Evolutionary conservation across 1,140 invertebrate species (phyloP), one percentile per base, ranked within the genome.

Genomic region (Sycophaga agraensis): DNA sequence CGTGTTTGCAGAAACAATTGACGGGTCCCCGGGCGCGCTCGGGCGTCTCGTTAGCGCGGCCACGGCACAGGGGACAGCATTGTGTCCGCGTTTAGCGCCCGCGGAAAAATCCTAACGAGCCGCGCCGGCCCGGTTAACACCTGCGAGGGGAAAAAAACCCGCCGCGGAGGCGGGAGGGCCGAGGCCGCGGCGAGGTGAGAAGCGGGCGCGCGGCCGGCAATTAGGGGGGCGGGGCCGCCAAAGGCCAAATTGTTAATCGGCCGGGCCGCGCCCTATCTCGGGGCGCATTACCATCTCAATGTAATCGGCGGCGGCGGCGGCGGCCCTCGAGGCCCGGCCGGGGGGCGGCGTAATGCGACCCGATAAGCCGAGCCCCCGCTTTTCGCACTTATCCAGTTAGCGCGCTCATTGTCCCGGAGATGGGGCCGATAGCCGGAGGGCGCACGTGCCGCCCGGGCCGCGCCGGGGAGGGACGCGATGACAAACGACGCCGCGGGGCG

Each of bases 1-100:
- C 73, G 69, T 80, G 78, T 81, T 81, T 81, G 78, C 76, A 71
- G 75, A 76, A 80, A 80, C 78, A 81, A 81, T 81, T 81, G 78
- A 79, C 78, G 77, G 74, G 70, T 65, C 63, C 71, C 61, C 54
- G 64, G 51, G 73, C 61, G 60, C 73, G 74, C 76, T 77, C 75
- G 65, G 73, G 75, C 78, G 77, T 79, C 79, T 81, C 79, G 78
- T 81, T 81, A 81, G 79, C 76, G 77, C 43, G 51, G 11, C 2
- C 66, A 65, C 65, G 72, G 69, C 65, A 75, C 75, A 80, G 73
- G 72, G 72, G 71, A 74, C 75, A 76, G 77, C 79, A 81, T 81
- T 81, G 78, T 81, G 74, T 65, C 35, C 53, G 63, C 73, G 72
- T 76, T 81, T 81, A 81, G 70, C 77, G 73, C 76, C 67, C 70